These are phyloP conservation scores for Congeria kusceri DNA, from an alignment of 2,888 invertebrate species.

Conservation along the genomic window DNA sequence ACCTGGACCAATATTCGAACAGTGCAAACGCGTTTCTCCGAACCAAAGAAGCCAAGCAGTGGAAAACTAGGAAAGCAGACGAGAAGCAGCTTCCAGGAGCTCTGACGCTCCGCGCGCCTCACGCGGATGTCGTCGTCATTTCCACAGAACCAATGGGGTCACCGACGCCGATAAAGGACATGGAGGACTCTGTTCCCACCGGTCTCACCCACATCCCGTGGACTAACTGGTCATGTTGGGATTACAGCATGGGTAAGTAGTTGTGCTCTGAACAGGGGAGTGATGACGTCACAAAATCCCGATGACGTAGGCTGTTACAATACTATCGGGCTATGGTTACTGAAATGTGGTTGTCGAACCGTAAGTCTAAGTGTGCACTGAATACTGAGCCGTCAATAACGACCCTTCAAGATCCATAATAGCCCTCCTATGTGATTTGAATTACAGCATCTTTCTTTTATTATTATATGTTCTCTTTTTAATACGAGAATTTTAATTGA, in stretches of 20 bases:
- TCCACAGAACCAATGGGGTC: constrained; percentile 47
- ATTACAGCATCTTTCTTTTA: too few relatives aligned
- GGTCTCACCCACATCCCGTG: constrained; percentile 53
- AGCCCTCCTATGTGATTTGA: too few relatives aligned
- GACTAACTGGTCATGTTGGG: constrained; percentile 59
- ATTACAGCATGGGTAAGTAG: constrained; percentile 38
- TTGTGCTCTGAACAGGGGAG: not conserved
- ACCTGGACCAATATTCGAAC: constrained; percentile 41
- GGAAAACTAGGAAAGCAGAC: constrained; percentile 37
- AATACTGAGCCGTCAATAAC: too few relatives aligned
- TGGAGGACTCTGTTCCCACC: constrained; percentile 14
- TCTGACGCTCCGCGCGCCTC: not conserved
- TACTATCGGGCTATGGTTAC: too few relatives aligned
- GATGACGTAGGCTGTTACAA: not conserved
- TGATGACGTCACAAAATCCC: not conserved
- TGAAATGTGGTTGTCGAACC: too few relatives aligned
- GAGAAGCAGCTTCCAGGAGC: constrained; percentile 11
- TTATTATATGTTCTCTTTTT: too few relatives aligned
- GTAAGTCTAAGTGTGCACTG: too few relatives aligned
- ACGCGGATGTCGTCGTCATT: constrained; percentile 28
- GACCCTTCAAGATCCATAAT: too few relatives aligned
- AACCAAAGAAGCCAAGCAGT: constrained; percentile 39
- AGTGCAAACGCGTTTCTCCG: constrained; percentile 39
- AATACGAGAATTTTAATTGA: too few relatives aligned
- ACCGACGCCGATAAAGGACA: constrained; percentile 27